Conservation (phyloP, 2,797 vertebrate genomes). For the Ptychobarbus kaznakovi region DNA sequence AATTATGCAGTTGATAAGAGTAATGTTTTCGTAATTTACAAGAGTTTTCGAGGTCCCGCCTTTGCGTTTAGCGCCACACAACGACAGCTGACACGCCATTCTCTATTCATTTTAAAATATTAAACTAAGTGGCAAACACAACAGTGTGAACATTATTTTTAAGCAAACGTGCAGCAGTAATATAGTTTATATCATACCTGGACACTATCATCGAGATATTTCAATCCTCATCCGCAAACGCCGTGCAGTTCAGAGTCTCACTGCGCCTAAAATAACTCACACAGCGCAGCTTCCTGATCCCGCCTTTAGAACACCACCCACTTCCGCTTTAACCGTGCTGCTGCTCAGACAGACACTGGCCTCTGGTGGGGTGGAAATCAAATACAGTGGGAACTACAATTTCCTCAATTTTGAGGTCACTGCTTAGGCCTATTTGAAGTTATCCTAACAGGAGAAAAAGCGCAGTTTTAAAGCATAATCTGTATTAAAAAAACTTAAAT, state of each 20-base stretch:
- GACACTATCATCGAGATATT: background rate
- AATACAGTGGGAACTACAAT: background rate
- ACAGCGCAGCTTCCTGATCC: conserved; percentile 44
- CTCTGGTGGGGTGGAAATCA: background rate
- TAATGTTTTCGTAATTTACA: background rate
- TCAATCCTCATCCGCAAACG: background rate
- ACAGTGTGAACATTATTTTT: background rate
- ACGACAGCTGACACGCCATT: background rate
- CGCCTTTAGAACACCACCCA: conserved; percentile 44
- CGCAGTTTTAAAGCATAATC: background rate
- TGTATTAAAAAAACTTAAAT: too few species aligned
- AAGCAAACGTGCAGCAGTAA: background rate
- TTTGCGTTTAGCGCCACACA: background rate
- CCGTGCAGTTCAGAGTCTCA: background rate
- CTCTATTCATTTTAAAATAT: background rate
- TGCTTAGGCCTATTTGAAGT: background rate
- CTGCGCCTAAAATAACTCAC: conserved; percentile 32
- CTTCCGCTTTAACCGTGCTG: background rate
- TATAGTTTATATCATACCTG: conserved; percentile 6
- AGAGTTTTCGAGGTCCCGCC: background rate
- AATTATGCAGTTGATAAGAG: background rate
- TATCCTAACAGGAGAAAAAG: background rate
- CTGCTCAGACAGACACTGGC: background rate
- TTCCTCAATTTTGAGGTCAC: background rate
- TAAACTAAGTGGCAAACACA: background rate